phyloP scores from a whole-genome alignment of 53 echinoderm and acorn worm genomes.

The Paracentrotus lividus region DNA sequence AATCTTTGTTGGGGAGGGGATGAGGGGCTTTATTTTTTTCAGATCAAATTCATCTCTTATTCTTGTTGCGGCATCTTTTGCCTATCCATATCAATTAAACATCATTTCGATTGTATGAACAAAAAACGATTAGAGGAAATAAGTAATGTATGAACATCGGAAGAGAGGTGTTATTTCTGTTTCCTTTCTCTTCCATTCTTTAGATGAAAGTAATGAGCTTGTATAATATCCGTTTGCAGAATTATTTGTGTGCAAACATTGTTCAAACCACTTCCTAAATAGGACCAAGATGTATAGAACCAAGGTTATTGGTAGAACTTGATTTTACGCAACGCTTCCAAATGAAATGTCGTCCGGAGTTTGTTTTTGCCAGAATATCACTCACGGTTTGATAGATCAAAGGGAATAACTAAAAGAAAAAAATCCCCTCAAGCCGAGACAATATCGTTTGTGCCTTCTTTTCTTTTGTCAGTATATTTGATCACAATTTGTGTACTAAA shows the following conservation, averaged over 20 bases:
- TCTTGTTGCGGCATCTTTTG: too few relatives aligned
- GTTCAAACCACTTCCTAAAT: background rate
- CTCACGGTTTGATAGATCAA: background rate
- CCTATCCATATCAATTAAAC: too few relatives aligned
- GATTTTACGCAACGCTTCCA: background rate
- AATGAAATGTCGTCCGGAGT: background rate
- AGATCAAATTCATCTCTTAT: too few relatives aligned
- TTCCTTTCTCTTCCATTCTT: too few relatives aligned
- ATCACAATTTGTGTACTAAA: background rate
- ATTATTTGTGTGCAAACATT: background rate
- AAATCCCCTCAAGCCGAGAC: background rate
- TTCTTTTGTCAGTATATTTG: conserved; percentile 2
- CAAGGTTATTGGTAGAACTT: conserved; percentile 35
- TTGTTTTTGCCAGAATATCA: background rate
- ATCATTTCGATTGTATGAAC: too few relatives aligned
- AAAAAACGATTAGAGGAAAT: too few relatives aligned
- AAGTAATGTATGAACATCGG: too few relatives aligned
- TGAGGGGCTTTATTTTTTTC: too few relatives aligned
- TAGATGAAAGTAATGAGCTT: too few relatives aligned
- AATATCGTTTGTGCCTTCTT: conserved; percentile 11
- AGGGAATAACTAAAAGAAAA: conserved; percentile 15
- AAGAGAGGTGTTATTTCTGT: too few relatives aligned
- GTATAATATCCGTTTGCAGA: too few relatives aligned
- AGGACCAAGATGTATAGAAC: background rate
- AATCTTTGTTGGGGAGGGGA: too few relatives aligned